phyloP scores from a whole-genome alignment of 2,113 vertebrate genomes.

The Ptilorrhoa leucosticta region DNA sequence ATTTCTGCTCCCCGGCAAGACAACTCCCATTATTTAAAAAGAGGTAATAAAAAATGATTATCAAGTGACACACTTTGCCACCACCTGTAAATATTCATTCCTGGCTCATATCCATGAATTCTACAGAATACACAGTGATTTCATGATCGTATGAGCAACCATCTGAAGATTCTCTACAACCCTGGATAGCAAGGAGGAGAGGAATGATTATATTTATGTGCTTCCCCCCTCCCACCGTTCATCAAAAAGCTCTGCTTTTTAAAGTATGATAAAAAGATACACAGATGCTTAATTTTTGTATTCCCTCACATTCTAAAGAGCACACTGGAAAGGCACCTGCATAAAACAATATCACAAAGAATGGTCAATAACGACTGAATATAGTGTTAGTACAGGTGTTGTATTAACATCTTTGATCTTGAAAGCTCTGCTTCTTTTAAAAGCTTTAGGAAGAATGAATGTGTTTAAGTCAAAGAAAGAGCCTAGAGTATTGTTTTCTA shows the following conservation, averaged over 20 bases:
- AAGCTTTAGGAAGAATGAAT: constrained; percentile 73
- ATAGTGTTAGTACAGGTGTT: constrained; percentile 78
- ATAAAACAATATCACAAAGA: constrained; percentile 71
- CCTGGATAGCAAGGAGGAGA: neutral
- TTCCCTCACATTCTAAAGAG: constrained; percentile 60
- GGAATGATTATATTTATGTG: constrained; percentile 29
- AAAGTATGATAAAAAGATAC: constrained; percentile 45
- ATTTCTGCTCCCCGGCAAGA: neutral
- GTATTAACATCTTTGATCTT: constrained; percentile 75
- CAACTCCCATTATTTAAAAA: constrained; percentile 26
- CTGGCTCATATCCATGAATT: neutral
- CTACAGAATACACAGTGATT: constrained; percentile 25
- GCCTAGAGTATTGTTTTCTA: constrained; percentile 60
- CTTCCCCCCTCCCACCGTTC: neutral
- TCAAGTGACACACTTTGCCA: neutral
- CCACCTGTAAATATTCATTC: constrained; percentile 44
- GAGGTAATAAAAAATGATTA: neutral
- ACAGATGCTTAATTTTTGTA: constrained; percentile 55
- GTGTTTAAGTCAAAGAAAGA: constrained; percentile 68
- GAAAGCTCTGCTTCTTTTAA: constrained; percentile 71
- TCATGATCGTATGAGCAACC: constrained; percentile 24
- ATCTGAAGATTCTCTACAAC: constrained; percentile 51
- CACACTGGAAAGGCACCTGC: constrained; percentile 69
- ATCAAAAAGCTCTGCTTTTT: constrained; percentile 47
- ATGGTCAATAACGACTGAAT: constrained; percentile 69